Evolutionary conservation across 2,888 invertebrate genomes (phyloP).

Genomic region (Selenia dentaria): DNA sequence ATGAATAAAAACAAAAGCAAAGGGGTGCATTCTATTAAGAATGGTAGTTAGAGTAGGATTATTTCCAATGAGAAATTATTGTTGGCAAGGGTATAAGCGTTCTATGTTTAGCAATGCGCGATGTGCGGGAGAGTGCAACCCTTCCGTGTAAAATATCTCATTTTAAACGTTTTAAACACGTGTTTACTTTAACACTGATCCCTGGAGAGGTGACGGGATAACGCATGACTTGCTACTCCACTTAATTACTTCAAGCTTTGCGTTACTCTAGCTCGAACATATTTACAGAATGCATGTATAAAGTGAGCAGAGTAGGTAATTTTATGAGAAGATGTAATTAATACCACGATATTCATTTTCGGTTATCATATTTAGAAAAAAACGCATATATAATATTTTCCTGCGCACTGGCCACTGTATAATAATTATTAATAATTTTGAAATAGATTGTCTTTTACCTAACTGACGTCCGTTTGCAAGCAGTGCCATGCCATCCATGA

Average conservation of each 20-base stretch:
- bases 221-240: slow-evolving; percentile 60
- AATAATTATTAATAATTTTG: no score
- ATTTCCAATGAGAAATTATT: slow-evolving; percentile 59
- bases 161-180: slow-evolving; percentile 75
- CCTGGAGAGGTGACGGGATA: slow-evolving; percentile 58
- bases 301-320: no score
- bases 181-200: slow-evolving; percentile 73
- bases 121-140: slow-evolving; percentile 65
- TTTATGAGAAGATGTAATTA: no score
- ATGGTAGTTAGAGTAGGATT: slow-evolving; percentile 63
- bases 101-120: slow-evolving; percentile 72
- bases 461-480: no score
- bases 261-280: neutral
- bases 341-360: no score
- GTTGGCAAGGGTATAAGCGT: slow-evolving; percentile 41
- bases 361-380: no score
- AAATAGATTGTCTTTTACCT: no score
- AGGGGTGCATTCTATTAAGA: slow-evolving; percentile 67
- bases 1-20: slow-evolving; percentile 71
- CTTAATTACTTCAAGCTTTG: slow-evolving; percentile 50
- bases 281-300: neutral
- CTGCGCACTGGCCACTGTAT: no score
- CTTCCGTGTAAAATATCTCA: slow-evolving; percentile 78
- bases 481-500: no score
- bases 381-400: no score